phyloP scores from a whole-genome alignment of 2,888 invertebrate species.

The Nymphalis polychloros region DNA sequence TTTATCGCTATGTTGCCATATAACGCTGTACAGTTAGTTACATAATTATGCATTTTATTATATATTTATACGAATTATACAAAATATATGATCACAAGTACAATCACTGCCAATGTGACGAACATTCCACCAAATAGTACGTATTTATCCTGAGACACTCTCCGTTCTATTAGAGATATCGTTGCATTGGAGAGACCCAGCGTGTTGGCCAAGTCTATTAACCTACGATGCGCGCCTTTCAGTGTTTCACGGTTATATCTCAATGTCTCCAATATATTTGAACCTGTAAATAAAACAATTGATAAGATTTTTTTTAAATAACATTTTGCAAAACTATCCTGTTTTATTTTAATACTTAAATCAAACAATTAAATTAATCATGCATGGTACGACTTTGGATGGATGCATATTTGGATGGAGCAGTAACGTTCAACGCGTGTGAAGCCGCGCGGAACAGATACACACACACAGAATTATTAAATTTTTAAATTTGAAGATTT shows the following conservation, averaged over 20 bases:
- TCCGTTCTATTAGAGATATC: constrained; percentile 94
- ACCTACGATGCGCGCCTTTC: constrained; percentile 92
- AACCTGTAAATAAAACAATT: constrained; percentile 72
- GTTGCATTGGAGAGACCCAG: constrained; percentile 97
- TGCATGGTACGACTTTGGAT: too few species aligned
- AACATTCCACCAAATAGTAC: constrained; percentile 94
- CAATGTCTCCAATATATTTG: constrained; percentile 89
- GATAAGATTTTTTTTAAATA: background rate
- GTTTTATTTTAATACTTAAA: too few species aligned
- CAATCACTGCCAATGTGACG: constrained; percentile 89
- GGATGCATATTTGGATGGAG: too few species aligned
- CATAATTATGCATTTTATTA: background rate
- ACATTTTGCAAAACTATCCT: too few species aligned
- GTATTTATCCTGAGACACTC: constrained; percentile 93
- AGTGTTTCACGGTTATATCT: constrained; percentile 91
- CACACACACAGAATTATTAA: too few species aligned
- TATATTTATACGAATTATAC: constrained; percentile 54
- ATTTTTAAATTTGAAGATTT: too few species aligned
- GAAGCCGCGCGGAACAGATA: too few species aligned
- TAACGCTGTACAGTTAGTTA: constrained; percentile 1
- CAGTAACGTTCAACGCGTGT: too few species aligned
- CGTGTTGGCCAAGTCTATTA: constrained; percentile 94
- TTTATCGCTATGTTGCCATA: constrained; percentile 15
- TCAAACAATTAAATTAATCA: too few species aligned
- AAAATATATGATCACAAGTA: constrained; percentile 87